These are phyloP conservation scores for Beris chalybata DNA, from an alignment of 2,888 invertebrate species.

Conservation along the genomic window DNA sequence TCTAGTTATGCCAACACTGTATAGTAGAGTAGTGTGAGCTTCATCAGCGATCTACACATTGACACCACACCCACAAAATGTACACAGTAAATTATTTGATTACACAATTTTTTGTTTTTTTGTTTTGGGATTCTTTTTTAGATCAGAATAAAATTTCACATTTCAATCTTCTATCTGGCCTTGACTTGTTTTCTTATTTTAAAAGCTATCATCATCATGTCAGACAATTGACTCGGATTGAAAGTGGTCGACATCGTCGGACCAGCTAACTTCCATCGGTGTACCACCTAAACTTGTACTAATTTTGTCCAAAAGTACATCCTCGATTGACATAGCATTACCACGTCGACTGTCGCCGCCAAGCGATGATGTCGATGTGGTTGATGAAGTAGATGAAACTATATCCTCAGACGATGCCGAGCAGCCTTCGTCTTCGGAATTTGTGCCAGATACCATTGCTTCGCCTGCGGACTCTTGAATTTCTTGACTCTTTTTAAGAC, in stretches of 20 bases:
- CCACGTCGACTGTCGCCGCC: slow-evolving; percentile 43
- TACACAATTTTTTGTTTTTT: too few species aligned
- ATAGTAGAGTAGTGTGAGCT: too few species aligned
- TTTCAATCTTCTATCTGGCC: background rate
- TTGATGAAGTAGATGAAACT: slow-evolving; percentile 56
- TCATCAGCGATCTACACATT: too few species aligned
- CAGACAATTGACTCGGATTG: slow-evolving; percentile 50
- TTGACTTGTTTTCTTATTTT: slow-evolving; percentile 41
- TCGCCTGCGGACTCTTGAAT: slow-evolving; percentile 69
- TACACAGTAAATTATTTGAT: too few species aligned
- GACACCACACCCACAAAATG: too few species aligned
- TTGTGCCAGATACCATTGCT: slow-evolving; percentile 67
- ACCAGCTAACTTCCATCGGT: slow-evolving; percentile 58
- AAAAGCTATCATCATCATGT: slow-evolving; percentile 55
- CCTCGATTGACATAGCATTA: slow-evolving; percentile 48
- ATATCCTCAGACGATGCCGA: slow-evolving; percentile 58
- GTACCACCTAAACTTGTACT: slow-evolving; percentile 56
- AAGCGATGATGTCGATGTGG: slow-evolving; percentile 50
- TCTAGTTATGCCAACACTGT: too few species aligned
- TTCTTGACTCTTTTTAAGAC: slow-evolving; percentile 53
- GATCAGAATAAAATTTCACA: slow-evolving; percentile 1
- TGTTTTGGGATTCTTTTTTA: background rate
- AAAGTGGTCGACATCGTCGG: slow-evolving; percentile 53
- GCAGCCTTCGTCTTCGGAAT: slow-evolving; percentile 63
- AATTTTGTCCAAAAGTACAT: slow-evolving; percentile 51